Conservation (phyloP, 2,888 invertebrate species). For the Amblyjoppa fuscipennis region DNA sequence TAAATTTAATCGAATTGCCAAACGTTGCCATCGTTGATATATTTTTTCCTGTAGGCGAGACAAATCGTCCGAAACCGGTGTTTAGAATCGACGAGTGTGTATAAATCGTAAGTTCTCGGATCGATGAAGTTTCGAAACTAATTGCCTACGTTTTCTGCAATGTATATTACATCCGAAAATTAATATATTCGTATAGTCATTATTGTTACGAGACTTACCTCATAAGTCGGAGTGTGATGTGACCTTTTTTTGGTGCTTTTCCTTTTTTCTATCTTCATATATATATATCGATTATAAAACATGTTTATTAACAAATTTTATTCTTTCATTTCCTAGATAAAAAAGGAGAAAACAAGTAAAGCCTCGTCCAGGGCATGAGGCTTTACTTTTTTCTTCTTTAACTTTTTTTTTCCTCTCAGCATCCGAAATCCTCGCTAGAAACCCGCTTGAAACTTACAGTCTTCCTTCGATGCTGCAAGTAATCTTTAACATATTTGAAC, state of each 20-base stretch:
- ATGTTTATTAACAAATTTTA: conserved; percentile 34
- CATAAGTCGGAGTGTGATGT: conserved; percentile 21
- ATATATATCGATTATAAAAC: background rate
- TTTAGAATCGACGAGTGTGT: conserved; percentile 31
- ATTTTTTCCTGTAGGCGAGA: conserved; percentile 26
- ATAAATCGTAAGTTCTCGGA: conserved; percentile 18
- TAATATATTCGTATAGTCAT: background rate
- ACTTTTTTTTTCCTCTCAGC: conserved; percentile 7
- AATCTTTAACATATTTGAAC: conserved; percentile 7
- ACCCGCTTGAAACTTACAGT: conserved; percentile 17
- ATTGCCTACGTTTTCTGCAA: background rate
- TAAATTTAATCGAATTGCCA: background rate
- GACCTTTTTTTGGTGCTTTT: background rate
- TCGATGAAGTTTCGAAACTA: conserved; percentile 11
- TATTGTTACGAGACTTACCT: conserved; percentile 22
- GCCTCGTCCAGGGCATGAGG: background rate
- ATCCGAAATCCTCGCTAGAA: conserved; percentile 10
- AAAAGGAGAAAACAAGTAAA: conserved; percentile 5
- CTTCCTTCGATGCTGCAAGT: background rate
- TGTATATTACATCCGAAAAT: conserved; percentile 17
- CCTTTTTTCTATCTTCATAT: conserved; percentile 11
- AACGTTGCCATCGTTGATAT: conserved; percentile 13
- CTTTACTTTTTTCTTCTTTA: conserved; percentile 3
- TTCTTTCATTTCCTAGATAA: conserved; percentile 21
- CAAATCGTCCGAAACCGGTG: conserved; percentile 22